Percentiles rank a stretch among this genome's conserved stretches.
These are phyloP conservation scores for Siniperca chuatsi DNA, from an alignment of 2,113 vertebrate species.

Conservation along the genomic window DNA sequence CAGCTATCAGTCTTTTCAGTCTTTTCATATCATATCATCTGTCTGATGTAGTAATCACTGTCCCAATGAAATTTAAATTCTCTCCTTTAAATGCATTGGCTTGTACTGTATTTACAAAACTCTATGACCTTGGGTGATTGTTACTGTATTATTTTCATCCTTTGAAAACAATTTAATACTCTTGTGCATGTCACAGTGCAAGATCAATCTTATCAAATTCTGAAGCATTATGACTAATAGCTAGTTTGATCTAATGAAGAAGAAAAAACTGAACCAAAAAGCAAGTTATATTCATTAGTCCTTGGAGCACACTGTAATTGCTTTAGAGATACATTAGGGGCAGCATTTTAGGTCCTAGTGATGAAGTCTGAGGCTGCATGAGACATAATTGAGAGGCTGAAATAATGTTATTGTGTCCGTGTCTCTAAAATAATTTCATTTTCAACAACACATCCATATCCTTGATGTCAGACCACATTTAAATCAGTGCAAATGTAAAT, in stretches of 20 bases:
- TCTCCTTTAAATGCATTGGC: slow-evolving; percentile 1
- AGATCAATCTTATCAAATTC: slow-evolving; percentile 69
- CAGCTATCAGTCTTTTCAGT: not conserved
- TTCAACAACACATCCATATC: slow-evolving; percentile 65
- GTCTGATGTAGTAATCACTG: slow-evolving; percentile 22
- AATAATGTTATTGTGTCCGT: slow-evolving; percentile 59
- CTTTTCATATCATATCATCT: not conserved
- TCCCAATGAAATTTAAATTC: slow-evolving; percentile 32
- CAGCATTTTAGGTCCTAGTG: slow-evolving; percentile 66
- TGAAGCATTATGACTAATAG: slow-evolving; percentile 69
- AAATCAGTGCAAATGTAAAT: slow-evolving; percentile 53
- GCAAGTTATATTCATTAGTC: slow-evolving; percentile 75
- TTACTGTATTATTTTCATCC: slow-evolving; percentile 41
- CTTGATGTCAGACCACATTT: slow-evolving; percentile 56
- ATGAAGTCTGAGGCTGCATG: slow-evolving; percentile 68
- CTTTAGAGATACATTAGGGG: slow-evolving; percentile 77
- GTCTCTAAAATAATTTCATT: slow-evolving; percentile 57
- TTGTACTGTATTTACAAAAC: slow-evolving; percentile 24
- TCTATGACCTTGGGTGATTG: not conserved
- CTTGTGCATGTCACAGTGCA: slow-evolving; percentile 38
- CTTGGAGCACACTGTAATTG: slow-evolving; percentile 72
- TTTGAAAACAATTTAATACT: slow-evolving; percentile 54
- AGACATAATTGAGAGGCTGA: slow-evolving; percentile 69
- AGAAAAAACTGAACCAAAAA: slow-evolving; percentile 48
- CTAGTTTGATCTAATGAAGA: slow-evolving; percentile 63